Conservation (phyloP, 2,888 invertebrate genomes). For the Nebria brevicollis region DNA sequence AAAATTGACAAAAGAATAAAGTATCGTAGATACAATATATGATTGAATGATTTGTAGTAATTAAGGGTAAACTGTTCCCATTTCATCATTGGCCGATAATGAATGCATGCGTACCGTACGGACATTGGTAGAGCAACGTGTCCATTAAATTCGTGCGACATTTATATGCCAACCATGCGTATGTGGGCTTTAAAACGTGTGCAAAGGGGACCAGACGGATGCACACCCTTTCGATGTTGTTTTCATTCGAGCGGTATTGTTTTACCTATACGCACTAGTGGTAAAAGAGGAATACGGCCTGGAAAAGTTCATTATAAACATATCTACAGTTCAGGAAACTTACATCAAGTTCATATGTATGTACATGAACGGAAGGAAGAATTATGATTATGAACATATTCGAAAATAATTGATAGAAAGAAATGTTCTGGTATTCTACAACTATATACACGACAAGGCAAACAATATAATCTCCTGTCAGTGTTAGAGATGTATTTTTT, state of each 20-base stretch:
- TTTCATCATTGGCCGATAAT: conserved; percentile 34
- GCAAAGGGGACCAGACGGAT: background rate
- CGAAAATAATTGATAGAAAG: background rate
- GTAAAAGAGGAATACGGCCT: background rate
- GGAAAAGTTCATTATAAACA: background rate
- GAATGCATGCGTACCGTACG: conserved; percentile 36
- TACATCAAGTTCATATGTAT: background rate
- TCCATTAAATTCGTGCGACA: conserved; percentile 34
- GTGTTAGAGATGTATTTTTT: conserved; percentile 15
- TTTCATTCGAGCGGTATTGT: background rate
- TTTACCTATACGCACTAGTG: background rate
- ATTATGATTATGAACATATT: background rate
- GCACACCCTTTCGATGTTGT: background rate
- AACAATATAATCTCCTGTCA: conserved; percentile 37
- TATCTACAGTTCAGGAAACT: background rate
- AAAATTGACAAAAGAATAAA: background rate
- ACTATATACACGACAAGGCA: conserved; percentile 40
- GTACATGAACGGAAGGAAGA: background rate
- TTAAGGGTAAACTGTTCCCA: conserved; percentile 36
- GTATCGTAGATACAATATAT: background rate
- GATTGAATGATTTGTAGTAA: conserved; percentile 27
- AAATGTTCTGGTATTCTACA: background rate
- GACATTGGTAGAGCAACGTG: conserved; percentile 18
- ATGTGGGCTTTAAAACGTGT: conserved; percentile 5
- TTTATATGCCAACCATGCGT: conserved; percentile 21